phyloP scores from a whole-genome alignment of 2,888 invertebrate genomes.

The Anthophora plumipes region DNA sequence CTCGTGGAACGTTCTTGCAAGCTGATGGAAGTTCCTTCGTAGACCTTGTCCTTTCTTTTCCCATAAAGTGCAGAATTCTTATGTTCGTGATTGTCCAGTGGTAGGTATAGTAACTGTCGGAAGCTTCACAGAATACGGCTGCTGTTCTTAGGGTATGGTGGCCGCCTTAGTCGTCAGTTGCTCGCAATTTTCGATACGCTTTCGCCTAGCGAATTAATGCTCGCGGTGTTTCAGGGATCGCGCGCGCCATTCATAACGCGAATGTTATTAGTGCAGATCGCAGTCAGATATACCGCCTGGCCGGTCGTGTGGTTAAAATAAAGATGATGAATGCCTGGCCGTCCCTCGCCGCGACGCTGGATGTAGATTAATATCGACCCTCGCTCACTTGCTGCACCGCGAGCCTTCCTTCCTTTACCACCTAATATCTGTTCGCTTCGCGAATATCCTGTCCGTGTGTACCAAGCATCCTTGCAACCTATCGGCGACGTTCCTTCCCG shows the following conservation, averaged over 20 bases:
- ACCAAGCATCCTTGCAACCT: slow-evolving; percentile 57
- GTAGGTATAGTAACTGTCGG: not conserved
- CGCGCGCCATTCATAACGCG: slow-evolving; percentile 81
- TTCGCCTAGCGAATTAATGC: slow-evolving; percentile 78
- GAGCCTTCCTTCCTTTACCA: slow-evolving; percentile 60
- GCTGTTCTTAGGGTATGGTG: not conserved
- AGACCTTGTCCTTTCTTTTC: not conserved
- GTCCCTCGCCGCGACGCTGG: slow-evolving; percentile 74
- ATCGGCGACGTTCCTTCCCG: slow-evolving; percentile 44
- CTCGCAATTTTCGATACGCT: slow-evolving; percentile 72
- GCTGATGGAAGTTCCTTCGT: not conserved
- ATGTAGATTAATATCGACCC: slow-evolving; percentile 81
- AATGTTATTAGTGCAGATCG: slow-evolving; percentile 82
- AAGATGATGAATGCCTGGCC: slow-evolving; percentile 81
- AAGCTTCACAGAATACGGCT: too few relatives aligned
- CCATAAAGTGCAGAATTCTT: not conserved
- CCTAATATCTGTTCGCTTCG: slow-evolving; percentile 63
- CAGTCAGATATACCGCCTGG: slow-evolving; percentile 78
- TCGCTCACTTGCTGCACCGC: slow-evolving; percentile 67
- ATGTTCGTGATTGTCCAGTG: not conserved
- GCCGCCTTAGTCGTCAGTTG: slow-evolving; percentile 34
- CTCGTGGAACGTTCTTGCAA: too few relatives aligned
- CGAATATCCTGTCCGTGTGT: slow-evolving; percentile 35
- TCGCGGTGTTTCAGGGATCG: slow-evolving; percentile 78
- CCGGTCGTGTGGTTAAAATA: slow-evolving; percentile 81